Evolutionary conservation across 1,140 invertebrate species (phyloP), one percentile per base, ranked within the genome.

Genomic region (Chrysomallon squamiferum): DNA sequence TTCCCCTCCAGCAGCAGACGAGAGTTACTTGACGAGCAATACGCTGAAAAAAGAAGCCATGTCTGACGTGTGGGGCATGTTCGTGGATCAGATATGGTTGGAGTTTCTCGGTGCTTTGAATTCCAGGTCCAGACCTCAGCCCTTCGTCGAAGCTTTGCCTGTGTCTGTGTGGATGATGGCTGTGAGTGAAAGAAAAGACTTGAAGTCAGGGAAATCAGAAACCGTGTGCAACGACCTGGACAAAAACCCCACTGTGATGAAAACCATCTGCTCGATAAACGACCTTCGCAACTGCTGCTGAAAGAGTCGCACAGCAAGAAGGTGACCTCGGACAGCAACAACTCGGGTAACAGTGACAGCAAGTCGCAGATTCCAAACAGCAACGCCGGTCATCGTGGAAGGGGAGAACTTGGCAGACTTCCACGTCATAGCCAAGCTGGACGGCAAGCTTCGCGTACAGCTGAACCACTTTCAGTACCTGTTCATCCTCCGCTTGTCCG

Each of bases 401-500:
- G 27, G 13, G 13, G 27, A 43, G 15, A 33, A 71, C 32, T 47
- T 73, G n/a, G 66, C 66, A 1, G 72, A 74, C 43, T 71, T 75
- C 27, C 72, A 80, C 54, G 29, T 84, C 27, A 41, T 84, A 20
- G 66, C 75, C 15, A 73, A 80, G 60, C 64, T 84, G 47, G 73
- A 68, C 9, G 71, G 66, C 43, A 79, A 79, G 72, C 66, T 85
- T 15, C 68, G 74, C 32, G 69, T 75, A 38, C 84, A 84, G 63
- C 65, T 85, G 38, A 96, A 95, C 87, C 95, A 97, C 85, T 95
- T 94, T 84, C 95, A 97, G 86, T 92, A 92, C 84, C 87, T 97
- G 56, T 97, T 97, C 84, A 83, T 97, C 29, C 84, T 96, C 76
- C 87, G 95, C 52, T 86, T 96, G 52, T 87, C 91, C 27, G 95